Evolutionary conservation across 2,888 invertebrate species (phyloP), one percentile per base, ranked within the genome.

Genomic region (Thera britannica): DNA sequence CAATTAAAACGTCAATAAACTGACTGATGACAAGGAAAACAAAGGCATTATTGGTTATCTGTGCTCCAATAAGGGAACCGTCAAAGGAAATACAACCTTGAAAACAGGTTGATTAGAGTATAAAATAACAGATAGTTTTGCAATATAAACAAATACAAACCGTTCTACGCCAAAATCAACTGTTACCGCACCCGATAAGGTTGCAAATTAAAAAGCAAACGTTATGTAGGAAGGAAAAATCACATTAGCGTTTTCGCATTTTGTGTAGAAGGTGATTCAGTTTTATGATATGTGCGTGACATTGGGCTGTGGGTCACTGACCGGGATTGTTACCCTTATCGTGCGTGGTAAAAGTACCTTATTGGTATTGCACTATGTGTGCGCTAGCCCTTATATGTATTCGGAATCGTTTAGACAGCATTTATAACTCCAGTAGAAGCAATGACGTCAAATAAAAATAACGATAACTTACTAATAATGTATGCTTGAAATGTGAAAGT

Each of bases 1-100:
- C 77, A 82, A 80, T 80, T 78, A 78, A 64, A 52, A 70, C 62
- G 77, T 68, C 78, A 76, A 78, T 76, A 69, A 57, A 49, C 56
- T 71, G 70, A 73, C 63, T 59, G 66, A 63, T 65, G 63, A 44
- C 48, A 38, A 57, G 57, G 41, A 44, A 67, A 69, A 72, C 67
- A 63, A 68, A 68, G 62, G 61, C 65, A 52, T 67, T 58, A 52
- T 23, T 73, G 76, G 78, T 79, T 76, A 80, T 80, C 71, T 73
- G 75, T 55, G 3, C n/a, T 11, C 23, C 38, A 49, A 8, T 38
- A 38, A 11, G 23, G 41, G 57, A 57, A 41, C 23, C 4, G 9
- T 23, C 8, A 48, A n/a, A 46, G 62, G 8, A 59, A 62, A 66
- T 23, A 44, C 51, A 57, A 57, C 41, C 23, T 11, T 66, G 57